Conservation (phyloP, 37 sponge, comb jelly and placozoan species). For the Eunapius fragilis region DNA sequence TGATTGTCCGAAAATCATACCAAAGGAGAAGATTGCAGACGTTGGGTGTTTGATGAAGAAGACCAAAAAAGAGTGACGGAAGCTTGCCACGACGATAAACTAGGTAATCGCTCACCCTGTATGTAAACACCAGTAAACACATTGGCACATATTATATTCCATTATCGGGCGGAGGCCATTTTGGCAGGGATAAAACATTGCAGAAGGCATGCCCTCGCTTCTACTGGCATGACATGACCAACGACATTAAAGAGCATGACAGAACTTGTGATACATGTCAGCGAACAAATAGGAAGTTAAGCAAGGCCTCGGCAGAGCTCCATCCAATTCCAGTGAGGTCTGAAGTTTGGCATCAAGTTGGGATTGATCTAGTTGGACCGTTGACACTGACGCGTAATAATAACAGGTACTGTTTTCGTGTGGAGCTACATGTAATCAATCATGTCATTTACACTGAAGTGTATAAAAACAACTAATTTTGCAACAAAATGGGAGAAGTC, state of each 20-base stretch:
- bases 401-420: too few relatives aligned
- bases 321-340: conserved; percentile 24
- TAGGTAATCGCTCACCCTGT: not conserved
- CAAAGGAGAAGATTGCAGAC: not conserved
- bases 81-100: conserved; percentile 8
- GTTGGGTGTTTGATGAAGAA: conserved; percentile 5
- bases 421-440: too few relatives aligned
- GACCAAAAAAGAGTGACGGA: conserved; percentile 8
- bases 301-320: conserved; percentile 7
- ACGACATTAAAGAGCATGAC: conserved; percentile 12
- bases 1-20: too few relatives aligned
- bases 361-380: too few relatives aligned
- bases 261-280: conserved; percentile 32
- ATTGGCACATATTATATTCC: too few relatives aligned
- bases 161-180: conserved; percentile 15
- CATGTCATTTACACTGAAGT: too few relatives aligned
- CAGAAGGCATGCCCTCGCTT: not conserved
- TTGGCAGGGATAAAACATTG: conserved; percentile 25
- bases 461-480: too few relatives aligned
- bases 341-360: conserved; percentile 25
- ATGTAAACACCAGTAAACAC: not conserved
- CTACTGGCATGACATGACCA: conserved; percentile 20
- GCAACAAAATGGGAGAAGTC: too few relatives aligned
- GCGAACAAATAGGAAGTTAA: conserved; percentile 16
- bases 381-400: too few relatives aligned